phyloP scores from a whole-genome alignment of 2,797 vertebrate genomes.

The Hemitrygon akajei region DNA sequence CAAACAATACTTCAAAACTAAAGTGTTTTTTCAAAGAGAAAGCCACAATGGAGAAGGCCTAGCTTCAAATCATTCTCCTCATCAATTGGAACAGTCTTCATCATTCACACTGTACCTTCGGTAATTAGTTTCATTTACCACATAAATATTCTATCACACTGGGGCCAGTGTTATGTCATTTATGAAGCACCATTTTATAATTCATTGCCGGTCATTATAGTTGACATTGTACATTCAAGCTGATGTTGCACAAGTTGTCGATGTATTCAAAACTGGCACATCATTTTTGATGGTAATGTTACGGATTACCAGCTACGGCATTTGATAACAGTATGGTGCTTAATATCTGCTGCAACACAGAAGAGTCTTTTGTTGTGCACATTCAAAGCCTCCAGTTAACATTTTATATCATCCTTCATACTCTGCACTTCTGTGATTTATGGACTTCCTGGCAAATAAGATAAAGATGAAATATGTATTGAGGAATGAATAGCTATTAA shows the following conservation, averaged over 20 bases:
- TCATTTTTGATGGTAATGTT: neutral
- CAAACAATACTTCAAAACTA: neutral
- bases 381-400: neutral
- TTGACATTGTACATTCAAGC: slow-evolving; percentile 20
- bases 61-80: neutral
- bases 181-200: neutral
- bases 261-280: slow-evolving; percentile 2
- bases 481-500: slow-evolving; percentile 29
- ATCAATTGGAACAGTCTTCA: neutral
- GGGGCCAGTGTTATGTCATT: neutral
- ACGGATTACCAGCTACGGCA: neutral
- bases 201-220: neutral
- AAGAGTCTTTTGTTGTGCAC: neutral
- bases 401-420: neutral
- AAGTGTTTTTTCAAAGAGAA: neutral
- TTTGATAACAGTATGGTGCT: neutral
- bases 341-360: neutral
- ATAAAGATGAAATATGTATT: slow-evolving; percentile 20
- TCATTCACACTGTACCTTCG: neutral
- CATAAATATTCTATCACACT: slow-evolving; percentile 17
- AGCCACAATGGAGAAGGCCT: neutral
- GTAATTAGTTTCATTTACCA: neutral
- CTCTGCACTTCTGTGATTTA: neutral
- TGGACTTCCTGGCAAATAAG: slow-evolving; percentile 14
- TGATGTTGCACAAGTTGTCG: neutral